Conservation (phyloP, 2,888 invertebrate species). For the Chesias legatella region DNA sequence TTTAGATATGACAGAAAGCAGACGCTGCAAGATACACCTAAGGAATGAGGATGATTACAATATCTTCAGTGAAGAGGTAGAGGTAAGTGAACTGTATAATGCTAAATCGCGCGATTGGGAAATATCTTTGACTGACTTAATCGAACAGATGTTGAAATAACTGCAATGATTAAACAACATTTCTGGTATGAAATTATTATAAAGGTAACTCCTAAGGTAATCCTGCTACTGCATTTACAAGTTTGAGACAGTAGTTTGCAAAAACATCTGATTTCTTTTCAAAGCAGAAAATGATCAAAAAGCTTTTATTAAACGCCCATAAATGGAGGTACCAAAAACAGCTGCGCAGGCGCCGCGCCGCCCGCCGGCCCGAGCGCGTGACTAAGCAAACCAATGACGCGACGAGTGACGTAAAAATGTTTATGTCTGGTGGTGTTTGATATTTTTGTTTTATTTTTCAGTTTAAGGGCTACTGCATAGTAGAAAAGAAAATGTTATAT, state of each 20-base stretch:
- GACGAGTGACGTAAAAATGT: conserved; percentile 39
- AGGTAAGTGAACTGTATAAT: conserved; percentile 41
- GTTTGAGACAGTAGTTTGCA: too few species aligned
- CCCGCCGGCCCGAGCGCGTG: conserved; percentile 30
- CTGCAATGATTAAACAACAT: conserved; percentile 3
- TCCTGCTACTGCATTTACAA: too few species aligned
- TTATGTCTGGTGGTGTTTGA: conserved; percentile 29
- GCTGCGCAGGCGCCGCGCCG: conserved; percentile 35
- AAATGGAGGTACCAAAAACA: conserved; percentile 53
- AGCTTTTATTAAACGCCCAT: conserved; percentile 38
- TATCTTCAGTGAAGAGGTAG: conserved; percentile 30
- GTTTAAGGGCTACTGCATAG: too few species aligned
- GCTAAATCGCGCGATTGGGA: conserved; percentile 3
- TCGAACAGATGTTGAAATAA: background rate
- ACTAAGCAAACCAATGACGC: conserved; percentile 47
- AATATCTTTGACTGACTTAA: conserved; percentile 4
- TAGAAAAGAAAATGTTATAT: too few species aligned
- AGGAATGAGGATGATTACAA: conserved; percentile 40
- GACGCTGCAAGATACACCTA: conserved; percentile 55
- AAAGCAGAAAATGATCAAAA: too few species aligned
- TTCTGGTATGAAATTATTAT: too few species aligned
- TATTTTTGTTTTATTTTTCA: conserved; percentile 1
- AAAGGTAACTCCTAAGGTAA: too few species aligned
- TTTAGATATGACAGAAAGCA: conserved; percentile 43
- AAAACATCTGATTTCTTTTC: too few species aligned